Percentiles rank a stretch among this genome's conserved stretches.
Conservation (phyloP, 2,113 vertebrate genomes). For the Bungarus multicinctus region DNA sequence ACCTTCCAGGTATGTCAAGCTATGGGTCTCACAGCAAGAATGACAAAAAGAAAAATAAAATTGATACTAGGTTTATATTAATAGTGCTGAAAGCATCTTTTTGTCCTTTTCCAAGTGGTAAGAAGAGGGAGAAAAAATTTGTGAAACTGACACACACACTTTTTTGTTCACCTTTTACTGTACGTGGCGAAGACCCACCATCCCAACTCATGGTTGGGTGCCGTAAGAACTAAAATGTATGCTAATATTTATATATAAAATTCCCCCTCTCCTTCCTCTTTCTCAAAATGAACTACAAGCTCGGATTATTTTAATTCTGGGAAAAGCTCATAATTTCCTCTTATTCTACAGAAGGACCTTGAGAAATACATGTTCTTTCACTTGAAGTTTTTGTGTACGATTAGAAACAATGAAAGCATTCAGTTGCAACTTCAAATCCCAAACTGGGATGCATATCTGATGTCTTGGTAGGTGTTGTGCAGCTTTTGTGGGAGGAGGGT, state of each 20-base stretch:
- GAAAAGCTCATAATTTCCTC: conserved; percentile 6
- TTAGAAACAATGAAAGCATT: conserved; percentile 13
- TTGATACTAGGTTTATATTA: background rate
- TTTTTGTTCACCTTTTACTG: background rate
- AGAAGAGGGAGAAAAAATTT: background rate
- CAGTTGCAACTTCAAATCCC: background rate
- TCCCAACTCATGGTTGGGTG: background rate
- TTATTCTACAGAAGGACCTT: background rate
- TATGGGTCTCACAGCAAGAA: background rate
- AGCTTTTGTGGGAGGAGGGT: conserved; percentile 7
- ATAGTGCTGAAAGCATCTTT: background rate
- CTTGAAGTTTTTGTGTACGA: background rate
- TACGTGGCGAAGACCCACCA: background rate
- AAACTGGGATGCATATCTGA: conserved; percentile 14
- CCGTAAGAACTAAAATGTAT: background rate
- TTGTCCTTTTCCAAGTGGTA: background rate
- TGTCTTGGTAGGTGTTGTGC: conserved; percentile 6
- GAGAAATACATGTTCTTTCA: background rate
- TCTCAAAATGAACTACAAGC: conserved; percentile 17
- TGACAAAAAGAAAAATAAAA: background rate
- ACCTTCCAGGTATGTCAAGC: background rate
- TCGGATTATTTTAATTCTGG: conserved; percentile 14
- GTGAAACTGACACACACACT: background rate
- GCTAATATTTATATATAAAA: background rate
- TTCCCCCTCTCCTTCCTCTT: conserved; percentile 21